Evolutionary conservation across 2,797 vertebrate genomes (phyloP).

Genomic region (Yasuhikotakia modesta): DNA sequence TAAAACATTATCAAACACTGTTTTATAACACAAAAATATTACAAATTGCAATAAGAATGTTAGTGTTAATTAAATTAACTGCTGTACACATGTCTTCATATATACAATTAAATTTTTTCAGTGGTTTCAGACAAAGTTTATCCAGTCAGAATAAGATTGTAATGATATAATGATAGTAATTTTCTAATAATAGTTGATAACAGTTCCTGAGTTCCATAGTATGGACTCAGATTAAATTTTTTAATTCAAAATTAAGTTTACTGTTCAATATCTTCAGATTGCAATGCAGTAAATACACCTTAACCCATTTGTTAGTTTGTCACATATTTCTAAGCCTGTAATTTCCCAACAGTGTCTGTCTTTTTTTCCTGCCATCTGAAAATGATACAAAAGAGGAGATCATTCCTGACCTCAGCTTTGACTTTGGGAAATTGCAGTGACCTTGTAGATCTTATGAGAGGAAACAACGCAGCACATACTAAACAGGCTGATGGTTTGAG

Average conservation of each 20-base stretch:
- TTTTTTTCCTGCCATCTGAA: conserved; percentile 70
- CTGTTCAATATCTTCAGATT: background rate
- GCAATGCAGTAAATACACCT: conserved; percentile 25
- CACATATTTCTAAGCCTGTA: conserved; percentile 30
- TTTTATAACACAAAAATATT: no score
- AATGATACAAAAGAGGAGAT: conserved; percentile 75
- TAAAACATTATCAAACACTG: no score
- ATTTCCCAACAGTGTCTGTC: conserved; percentile 53
- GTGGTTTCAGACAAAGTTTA: no score
- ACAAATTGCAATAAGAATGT: no score
- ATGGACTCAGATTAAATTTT: background rate
- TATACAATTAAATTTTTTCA: no score
- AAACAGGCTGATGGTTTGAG: conserved; percentile 68
- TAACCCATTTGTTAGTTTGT: conserved; percentile 30
- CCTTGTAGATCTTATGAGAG: conserved; percentile 72
- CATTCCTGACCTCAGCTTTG: conserved; percentile 71
- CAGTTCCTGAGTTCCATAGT: no score
- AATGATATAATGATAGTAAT: no score
- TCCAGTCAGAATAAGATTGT: no score
- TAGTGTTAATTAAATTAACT: no score
- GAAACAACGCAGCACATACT: conserved; percentile 72
- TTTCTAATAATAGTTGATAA: no score
- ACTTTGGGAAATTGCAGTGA: conserved; percentile 80
- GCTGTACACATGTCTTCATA: no score
- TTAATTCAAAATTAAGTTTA: background rate